These are phyloP conservation scores for Atethmia centrago DNA, from an alignment of 2,888 invertebrate genomes.

Conservation along the genomic window DNA sequence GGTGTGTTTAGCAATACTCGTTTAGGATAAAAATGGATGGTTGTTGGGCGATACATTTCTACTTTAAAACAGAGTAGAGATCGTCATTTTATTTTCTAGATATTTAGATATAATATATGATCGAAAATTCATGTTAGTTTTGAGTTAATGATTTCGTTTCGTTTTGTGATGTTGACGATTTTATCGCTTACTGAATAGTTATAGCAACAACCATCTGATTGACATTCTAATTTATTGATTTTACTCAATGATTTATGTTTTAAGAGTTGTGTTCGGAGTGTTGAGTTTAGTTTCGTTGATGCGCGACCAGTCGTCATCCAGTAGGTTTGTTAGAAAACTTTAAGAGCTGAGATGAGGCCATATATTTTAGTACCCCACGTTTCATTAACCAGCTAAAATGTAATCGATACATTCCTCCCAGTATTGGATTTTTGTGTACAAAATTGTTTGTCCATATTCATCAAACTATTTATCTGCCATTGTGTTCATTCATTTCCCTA, in stretches of 20 bases:
- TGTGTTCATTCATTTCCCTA: conserved; percentile 22
- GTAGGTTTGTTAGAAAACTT: conserved; percentile 87
- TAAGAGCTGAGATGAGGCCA: conserved; percentile 85
- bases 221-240: conserved; percentile 47
- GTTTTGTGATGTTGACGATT: background rate
- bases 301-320: conserved; percentile 79
- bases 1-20: conserved; percentile 69
- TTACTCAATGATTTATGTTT: conserved; percentile 62
- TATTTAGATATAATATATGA: background rate
- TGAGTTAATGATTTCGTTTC: background rate
- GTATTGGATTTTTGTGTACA: conserved; percentile 80
- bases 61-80: background rate
- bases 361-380: conserved; percentile 63
- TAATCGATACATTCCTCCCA: conserved; percentile 83
- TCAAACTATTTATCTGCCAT: conserved; percentile 57
- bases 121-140: background rate
- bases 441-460: conserved; percentile 61
- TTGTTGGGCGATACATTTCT: conserved; percentile 24
- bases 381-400: conserved; percentile 55
- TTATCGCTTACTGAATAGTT: background rate
- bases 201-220: conserved; percentile 32
- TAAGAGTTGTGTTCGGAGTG: conserved; percentile 63
- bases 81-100: background rate
- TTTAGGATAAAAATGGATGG: conserved; percentile 4
- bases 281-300: conserved; percentile 53